These are phyloP conservation scores for Eupsittula cactorum DNA, from an alignment of 2,113 vertebrate species.

Conservation along the genomic window DNA sequence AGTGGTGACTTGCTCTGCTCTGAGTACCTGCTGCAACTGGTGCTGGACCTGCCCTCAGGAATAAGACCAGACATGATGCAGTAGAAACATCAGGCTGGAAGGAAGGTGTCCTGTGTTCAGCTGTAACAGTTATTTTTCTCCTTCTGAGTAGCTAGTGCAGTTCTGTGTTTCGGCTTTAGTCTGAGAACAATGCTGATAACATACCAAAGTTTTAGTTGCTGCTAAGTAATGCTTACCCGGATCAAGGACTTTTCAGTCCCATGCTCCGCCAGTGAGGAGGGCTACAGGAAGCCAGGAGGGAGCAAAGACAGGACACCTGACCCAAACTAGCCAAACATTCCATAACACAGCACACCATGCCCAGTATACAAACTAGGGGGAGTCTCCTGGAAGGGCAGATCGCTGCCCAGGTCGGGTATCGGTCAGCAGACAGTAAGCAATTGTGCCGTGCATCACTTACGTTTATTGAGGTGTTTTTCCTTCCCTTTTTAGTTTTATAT, in stretches of 20 bases:
- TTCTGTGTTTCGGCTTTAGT: background rate
- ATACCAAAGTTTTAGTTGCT: background rate
- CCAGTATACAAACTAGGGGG: background rate
- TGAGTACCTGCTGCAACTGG: background rate
- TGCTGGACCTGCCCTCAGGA: background rate
- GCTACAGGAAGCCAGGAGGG: background rate
- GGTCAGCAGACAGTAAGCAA: background rate
- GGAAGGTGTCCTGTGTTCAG: background rate
- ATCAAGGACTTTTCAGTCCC: background rate
- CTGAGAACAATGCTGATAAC: background rate
- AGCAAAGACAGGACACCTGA: background rate
- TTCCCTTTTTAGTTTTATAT: background rate
- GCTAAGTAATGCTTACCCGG: background rate
- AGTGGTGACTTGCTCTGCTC: background rate
- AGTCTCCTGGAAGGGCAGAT: background rate
- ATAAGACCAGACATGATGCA: background rate
- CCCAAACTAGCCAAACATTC: background rate
- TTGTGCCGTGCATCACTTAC: background rate
- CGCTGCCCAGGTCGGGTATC: rapidly evolving
- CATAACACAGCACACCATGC: background rate
- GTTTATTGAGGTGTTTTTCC: background rate
- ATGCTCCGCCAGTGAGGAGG: background rate
- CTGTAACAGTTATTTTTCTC: background rate
- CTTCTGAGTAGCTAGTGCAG: background rate
- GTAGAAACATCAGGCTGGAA: background rate